Evolutionary conservation across 1,140 invertebrate genomes (phyloP), one percentile per base, ranked within the genome.

Genomic region (Micrasema longulum): DNA sequence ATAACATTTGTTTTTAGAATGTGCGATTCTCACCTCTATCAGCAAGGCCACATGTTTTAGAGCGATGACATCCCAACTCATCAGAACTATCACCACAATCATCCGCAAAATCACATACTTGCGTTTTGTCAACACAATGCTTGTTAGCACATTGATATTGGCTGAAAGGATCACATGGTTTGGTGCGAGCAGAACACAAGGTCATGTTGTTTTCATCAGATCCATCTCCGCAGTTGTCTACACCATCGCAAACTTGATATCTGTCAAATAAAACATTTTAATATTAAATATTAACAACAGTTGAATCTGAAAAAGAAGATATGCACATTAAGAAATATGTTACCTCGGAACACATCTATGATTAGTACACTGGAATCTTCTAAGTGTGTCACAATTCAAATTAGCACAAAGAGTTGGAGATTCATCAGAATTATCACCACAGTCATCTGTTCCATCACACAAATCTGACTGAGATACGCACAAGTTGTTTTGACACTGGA

Each of bases 401-500:
- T 93, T 92, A 5, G 88, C 92, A 79, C 95, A 97, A 20, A 95
- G 86, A 10, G 88, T 84, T 0, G 91, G 85, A 50, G 89, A n/a
- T 84, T 99, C 98, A 82, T 99, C 97, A 0, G 93, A 95, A 53
- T 91, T 90, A 82, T 99, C 97, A 0, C 94, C 94, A 81, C 98
- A 99, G 81, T 99, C 97, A 80, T 98, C 93, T 75, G 92, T 91
- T 0, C 95, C 95, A 80, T 99, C 97, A 83, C 98, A 99, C 22
- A 99, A 93, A 83, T 97, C 96, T 0, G 95, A 91, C 78, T 95
- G 94, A 82, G 95, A 96, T 0, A 99, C 90, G 80, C 97, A 99
- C 18, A 93, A 91, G 0, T 89, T 91, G 81, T 97, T 98, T 69
- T 92, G 90, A 80, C 94, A 96, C 77, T 92, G 93, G 83, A 96